phyloP scores from a whole-genome alignment of 2,888 invertebrate species.

The Phymatocera aterrima region DNA sequence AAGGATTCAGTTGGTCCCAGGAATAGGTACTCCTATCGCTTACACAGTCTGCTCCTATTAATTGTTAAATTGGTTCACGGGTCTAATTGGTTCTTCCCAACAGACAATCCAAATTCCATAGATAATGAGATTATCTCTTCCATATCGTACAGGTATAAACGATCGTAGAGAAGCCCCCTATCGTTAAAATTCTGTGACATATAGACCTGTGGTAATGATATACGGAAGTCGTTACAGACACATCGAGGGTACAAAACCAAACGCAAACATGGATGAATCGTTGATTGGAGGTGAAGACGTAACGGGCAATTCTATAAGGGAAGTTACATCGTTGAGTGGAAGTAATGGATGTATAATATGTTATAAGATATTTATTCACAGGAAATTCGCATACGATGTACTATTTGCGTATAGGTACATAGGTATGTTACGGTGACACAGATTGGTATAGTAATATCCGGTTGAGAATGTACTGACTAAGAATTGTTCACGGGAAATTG shows the following conservation, averaged over 20 bases:
- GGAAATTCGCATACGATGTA: constrained; percentile 22
- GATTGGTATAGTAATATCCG: not conserved
- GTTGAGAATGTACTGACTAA: not conserved
- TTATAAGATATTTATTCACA: constrained; percentile 30
- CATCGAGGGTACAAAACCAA: not conserved
- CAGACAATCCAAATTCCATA: not conserved
- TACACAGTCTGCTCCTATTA: not conserved
- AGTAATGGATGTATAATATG: not conserved
- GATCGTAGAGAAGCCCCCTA: not conserved
- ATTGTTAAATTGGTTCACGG: not conserved
- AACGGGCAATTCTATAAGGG: not conserved
- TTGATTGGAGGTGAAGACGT: not conserved
- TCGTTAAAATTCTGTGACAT: not conserved
- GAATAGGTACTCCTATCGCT: not conserved
- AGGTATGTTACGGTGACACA: constrained; percentile 3
- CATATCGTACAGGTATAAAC: too few species aligned
- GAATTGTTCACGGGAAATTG: not conserved
- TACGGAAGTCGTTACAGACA: not conserved
- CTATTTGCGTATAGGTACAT: too few species aligned
- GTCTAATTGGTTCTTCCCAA: not conserved
- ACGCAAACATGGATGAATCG: too few species aligned
- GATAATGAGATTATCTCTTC: not conserved
- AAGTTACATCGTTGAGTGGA: not conserved
- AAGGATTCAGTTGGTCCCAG: not conserved
- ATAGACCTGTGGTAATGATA: not conserved